phyloP scores from a whole-genome alignment of 2,888 invertebrate genomes.

The Parnassius smintheus region DNA sequence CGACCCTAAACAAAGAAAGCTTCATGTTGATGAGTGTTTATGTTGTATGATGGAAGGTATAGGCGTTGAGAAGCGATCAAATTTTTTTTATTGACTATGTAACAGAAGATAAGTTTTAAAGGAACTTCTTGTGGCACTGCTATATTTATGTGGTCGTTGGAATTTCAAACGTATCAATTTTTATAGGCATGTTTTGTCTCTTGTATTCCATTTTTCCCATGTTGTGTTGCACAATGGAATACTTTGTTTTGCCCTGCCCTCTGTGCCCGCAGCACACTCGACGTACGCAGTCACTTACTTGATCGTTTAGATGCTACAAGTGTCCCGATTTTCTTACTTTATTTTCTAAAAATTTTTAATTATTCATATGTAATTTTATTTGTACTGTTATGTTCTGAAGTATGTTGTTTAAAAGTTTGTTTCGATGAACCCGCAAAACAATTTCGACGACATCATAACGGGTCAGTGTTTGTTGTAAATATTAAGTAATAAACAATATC shows the following conservation, averaged over 20 bases:
- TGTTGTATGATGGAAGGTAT: too few species aligned
- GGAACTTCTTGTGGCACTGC: not conserved
- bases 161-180: slow-evolving; percentile 32
- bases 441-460: slow-evolving; percentile 51
- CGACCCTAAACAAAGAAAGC: too few species aligned
- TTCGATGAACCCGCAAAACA: slow-evolving; percentile 55
- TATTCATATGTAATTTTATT: slow-evolving; percentile 6
- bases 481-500: slow-evolving; percentile 19
- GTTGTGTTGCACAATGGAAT: slow-evolving; percentile 66
- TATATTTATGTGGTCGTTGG: slow-evolving; percentile 5
- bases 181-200: slow-evolving; percentile 50
- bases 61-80: too few species aligned
- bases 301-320: slow-evolving; percentile 58
- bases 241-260: slow-evolving; percentile 65
- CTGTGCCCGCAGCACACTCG: slow-evolving; percentile 51
- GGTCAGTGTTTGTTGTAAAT: slow-evolving; percentile 50
- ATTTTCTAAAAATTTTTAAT: not conserved
- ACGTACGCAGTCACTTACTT: slow-evolving; percentile 58
- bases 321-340: slow-evolving; percentile 36
- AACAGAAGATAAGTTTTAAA: too few species aligned
- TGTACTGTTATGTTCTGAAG: slow-evolving; percentile 1
- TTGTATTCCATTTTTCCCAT: slow-evolving; percentile 71
- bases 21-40: too few species aligned
- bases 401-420: slow-evolving; percentile 14
- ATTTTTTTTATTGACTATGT: too few species aligned